Percentiles rank a stretch among this genome's conserved stretches.
Evolutionary conservation across 1,140 invertebrate species (phyloP).

Genomic region (Steinernema khuongi): DNA sequence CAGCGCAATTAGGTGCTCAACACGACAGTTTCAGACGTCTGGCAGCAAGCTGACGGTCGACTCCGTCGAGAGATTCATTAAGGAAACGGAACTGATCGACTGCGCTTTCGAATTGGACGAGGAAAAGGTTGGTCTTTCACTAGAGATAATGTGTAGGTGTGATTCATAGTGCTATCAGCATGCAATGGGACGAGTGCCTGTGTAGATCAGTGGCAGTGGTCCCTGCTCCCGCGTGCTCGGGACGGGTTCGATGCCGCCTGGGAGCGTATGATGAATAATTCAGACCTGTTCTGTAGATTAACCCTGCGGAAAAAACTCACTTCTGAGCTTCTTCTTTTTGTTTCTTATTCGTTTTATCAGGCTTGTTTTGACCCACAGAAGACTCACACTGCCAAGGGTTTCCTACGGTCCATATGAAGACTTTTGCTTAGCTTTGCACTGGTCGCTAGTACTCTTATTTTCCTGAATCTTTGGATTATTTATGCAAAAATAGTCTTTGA

Average conservation of each 20-base stretch:
- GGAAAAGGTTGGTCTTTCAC: not conserved
- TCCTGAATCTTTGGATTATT: no score
- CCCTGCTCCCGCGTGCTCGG: not conserved
- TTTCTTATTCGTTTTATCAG: no score
- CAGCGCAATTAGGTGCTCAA: not conserved
- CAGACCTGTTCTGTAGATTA: conserved; percentile 5
- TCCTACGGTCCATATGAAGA: no score
- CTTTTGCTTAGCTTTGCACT: no score
- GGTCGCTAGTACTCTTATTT: no score
- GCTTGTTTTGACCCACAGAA: no score
- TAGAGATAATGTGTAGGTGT: no score
- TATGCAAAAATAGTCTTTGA: no score
- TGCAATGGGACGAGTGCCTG: not conserved
- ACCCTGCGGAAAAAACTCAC: not conserved
- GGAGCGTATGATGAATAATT: not conserved
- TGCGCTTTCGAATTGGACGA: not conserved
- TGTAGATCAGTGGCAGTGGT: not conserved
- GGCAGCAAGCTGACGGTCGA: not conserved
- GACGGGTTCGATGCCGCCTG: not conserved
- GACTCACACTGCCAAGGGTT: no score
- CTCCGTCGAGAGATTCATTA: not conserved
- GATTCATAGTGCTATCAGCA: not conserved
- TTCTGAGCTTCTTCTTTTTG: not conserved
- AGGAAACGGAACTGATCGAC: not conserved
- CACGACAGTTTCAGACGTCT: not conserved